Evolutionary conservation across 2,113 vertebrate genomes (phyloP).

Genomic region (Mus pahari): DNA sequence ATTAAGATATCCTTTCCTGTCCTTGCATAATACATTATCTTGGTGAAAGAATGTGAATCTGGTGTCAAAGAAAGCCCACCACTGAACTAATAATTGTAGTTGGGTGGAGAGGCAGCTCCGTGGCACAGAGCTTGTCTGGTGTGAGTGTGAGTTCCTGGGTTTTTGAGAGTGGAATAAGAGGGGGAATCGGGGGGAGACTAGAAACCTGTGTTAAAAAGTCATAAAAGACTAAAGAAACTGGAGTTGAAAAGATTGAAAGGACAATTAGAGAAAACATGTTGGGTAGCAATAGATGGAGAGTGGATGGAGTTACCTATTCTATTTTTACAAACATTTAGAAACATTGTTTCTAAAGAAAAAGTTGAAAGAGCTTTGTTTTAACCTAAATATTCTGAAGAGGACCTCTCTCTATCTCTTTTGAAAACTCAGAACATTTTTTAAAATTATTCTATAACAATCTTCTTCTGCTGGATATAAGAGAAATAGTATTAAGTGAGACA

Average conservation of each 20-base stretch:
- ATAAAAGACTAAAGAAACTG: background rate
- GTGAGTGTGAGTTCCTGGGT: background rate
- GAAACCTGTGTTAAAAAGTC: slow-evolving; percentile 3
- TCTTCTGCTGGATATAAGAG: slow-evolving; percentile 13
- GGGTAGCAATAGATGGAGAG: background rate
- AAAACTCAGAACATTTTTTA: background rate
- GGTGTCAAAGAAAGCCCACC: background rate
- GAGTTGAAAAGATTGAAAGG: background rate
- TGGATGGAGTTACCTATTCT: background rate
- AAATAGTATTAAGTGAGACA: background rate
- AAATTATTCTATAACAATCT: background rate
- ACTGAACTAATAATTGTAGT: background rate
- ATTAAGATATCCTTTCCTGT: background rate
- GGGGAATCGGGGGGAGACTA: background rate
- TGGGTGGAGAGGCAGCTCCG: background rate
- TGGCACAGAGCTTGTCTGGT: background rate
- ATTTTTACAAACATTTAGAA: background rate
- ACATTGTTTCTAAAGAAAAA: slow-evolving; percentile 47
- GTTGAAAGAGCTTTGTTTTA: background rate
- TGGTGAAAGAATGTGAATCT: slow-evolving; percentile 28
- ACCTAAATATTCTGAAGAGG: slow-evolving; percentile 1
- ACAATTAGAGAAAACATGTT: background rate
- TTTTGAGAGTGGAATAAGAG: background rate
- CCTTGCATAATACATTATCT: background rate
- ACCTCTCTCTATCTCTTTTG: background rate